Conservation (phyloP, 2,888 invertebrate species). For the Pristionchus entomophagus region DNA sequence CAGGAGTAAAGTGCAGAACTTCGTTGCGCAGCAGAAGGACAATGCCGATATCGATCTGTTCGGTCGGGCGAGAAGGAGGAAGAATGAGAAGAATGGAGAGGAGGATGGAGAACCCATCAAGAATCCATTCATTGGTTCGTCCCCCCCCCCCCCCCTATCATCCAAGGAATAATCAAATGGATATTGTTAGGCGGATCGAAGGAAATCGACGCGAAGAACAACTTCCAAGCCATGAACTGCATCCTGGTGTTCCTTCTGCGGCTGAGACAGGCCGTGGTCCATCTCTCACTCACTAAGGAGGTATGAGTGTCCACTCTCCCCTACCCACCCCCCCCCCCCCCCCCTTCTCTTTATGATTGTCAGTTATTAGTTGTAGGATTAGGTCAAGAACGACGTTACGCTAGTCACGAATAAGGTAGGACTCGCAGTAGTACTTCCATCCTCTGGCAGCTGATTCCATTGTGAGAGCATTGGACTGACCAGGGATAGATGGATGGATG, state of each 20-base stretch:
- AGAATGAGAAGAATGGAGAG: constrained; percentile 47
- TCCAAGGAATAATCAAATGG: background rate
- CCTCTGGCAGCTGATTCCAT: too few relatives aligned
- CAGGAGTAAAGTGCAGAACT: constrained; percentile 76
- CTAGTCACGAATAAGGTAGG: too few relatives aligned
- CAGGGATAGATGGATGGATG: too few relatives aligned
- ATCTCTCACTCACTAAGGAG: constrained; percentile 86
- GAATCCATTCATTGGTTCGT: constrained; percentile 62
- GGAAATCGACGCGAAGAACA: constrained; percentile 50
- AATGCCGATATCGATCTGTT: constrained; percentile 47
- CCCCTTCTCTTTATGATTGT: too few relatives aligned
- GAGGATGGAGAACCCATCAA: constrained; percentile 52
- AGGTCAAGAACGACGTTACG: too few relatives aligned
- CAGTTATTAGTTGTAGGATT: too few relatives aligned
- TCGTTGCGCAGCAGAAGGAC: constrained; percentile 74
- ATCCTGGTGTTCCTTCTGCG: constrained; percentile 86
- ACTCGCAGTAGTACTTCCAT: too few relatives aligned
- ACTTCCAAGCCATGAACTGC: constrained; percentile 61
- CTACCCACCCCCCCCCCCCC: background rate
- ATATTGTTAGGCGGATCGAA: constrained; percentile 55
- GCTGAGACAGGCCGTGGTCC: constrained; percentile 90
- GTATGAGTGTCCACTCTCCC: constrained; percentile 39
- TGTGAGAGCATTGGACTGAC: too few relatives aligned
- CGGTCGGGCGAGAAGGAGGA: constrained; percentile 49
- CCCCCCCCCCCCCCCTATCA: background rate